Evolutionary conservation across 1,140 invertebrate species (phyloP).

Genomic region (Vollenhovia emeryi): DNA sequence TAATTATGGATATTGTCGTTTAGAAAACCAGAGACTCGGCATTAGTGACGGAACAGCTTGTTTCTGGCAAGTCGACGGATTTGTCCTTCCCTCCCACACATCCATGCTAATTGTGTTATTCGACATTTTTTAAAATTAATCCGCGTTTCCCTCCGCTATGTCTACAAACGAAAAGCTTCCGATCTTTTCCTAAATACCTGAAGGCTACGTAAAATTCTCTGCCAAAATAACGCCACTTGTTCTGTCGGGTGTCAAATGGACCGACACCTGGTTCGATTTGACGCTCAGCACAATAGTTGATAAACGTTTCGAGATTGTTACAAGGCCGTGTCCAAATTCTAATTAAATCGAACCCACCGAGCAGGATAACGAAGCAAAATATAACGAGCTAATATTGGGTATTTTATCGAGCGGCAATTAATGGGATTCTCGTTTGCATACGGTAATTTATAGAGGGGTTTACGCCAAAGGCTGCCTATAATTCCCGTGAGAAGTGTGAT

Average conservation of each 20-base stretch:
- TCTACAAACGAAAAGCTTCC: neutral
- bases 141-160: neutral
- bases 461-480: constrained; percentile 14
- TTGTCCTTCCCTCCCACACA: neutral
- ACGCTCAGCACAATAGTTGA: neutral
- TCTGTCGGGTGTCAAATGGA: neutral
- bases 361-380: neutral
- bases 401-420: neutral
- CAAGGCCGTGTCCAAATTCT: neutral
- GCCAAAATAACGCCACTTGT: neutral
- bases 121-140: no score
- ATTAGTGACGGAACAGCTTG: neutral
- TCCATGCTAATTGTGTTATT: no score
- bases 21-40: constrained; percentile 7
- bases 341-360: neutral
- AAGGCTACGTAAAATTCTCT: neutral
- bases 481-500: neutral
- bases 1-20: constrained; percentile 38
- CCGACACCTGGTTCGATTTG: neutral
- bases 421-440: neutral
- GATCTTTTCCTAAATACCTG: neutral
- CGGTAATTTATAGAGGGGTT: neutral
- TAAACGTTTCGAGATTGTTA: neutral
- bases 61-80: constrained; percentile 1
- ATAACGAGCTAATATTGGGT: neutral